Evolutionary conservation across 2,797 vertebrate genomes (phyloP).

Genomic region (Alfaro cultratus): DNA sequence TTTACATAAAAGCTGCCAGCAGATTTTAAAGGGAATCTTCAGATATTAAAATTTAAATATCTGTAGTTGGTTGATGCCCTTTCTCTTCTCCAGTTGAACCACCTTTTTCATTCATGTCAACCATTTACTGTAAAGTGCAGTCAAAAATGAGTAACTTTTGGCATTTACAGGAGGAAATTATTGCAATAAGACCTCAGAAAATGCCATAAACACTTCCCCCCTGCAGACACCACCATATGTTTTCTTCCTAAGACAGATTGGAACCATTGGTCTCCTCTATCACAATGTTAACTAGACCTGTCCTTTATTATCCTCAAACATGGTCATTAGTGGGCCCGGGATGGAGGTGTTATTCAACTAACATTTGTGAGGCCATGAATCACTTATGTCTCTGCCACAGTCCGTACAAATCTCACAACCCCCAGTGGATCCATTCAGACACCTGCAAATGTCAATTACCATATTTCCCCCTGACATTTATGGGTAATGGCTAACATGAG

Average conservation of each 20-base stretch:
- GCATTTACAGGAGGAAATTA: conserved; percentile 17
- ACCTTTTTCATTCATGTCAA: neutral
- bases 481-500: conserved; percentile 86
- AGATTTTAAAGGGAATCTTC: neutral
- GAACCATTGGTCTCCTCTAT: conserved; percentile 49
- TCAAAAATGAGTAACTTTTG: conserved; percentile 1
- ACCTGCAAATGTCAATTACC: conserved; percentile 92
- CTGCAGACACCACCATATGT: conserved; percentile 32
- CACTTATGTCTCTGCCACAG: conserved; percentile 78
- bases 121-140: neutral
- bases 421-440: conserved; percentile 72
- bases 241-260: conserved; percentile 29
- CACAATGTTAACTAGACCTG: conserved; percentile 69
- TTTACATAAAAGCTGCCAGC: too few relatives aligned
- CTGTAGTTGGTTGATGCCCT: neutral
- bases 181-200: conserved; percentile 6
- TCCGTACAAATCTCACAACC: conserved; percentile 76
- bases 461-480: conserved; percentile 89
- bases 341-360: conserved; percentile 87
- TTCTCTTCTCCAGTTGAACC: neutral
- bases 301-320: conserved; percentile 71
- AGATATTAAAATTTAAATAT: neutral
- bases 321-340: conserved; percentile 74
- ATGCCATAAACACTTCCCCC: conserved; percentile 22
- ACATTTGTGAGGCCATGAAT: conserved; percentile 89